phyloP scores from a whole-genome alignment of 2,797 vertebrate genomes.

The Pteropus rufus region DNA sequence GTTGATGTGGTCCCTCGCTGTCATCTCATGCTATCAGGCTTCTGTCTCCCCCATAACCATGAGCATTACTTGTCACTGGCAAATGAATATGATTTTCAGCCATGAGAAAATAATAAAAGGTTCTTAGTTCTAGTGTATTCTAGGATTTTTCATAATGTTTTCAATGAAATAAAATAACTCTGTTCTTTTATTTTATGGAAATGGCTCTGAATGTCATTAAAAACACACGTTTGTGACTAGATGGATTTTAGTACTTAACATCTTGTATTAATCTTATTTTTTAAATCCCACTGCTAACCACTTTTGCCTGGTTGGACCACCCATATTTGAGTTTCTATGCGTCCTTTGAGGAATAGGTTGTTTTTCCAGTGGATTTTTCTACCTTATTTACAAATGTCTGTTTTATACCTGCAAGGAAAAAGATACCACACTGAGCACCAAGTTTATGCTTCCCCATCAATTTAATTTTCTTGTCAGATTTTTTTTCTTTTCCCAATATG shows the following conservation, averaged over 20 bases:
- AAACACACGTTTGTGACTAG: constrained; percentile 15
- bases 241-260: constrained; percentile 20
- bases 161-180: constrained; percentile 30
- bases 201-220: constrained; percentile 49
- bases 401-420: background rate
- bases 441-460: background rate
- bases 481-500: background rate
- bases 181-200: constrained; percentile 49
- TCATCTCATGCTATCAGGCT: background rate
- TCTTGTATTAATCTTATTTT: constrained; percentile 50
- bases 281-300: background rate
- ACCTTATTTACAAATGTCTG: background rate
- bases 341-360: background rate
- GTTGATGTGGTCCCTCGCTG: background rate
- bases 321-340: background rate
- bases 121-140: background rate
- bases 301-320: constrained; percentile 22
- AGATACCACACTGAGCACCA: background rate
- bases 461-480: constrained; percentile 6
- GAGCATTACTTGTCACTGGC: background rate
- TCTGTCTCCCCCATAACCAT: background rate
- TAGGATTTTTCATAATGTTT: constrained; percentile 29
- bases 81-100: background rate
- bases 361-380: background rate
- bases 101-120: constrained; percentile 24